Evolutionary conservation across 1,140 invertebrate species (phyloP).

Genomic region (Chrysoperla carnea): DNA sequence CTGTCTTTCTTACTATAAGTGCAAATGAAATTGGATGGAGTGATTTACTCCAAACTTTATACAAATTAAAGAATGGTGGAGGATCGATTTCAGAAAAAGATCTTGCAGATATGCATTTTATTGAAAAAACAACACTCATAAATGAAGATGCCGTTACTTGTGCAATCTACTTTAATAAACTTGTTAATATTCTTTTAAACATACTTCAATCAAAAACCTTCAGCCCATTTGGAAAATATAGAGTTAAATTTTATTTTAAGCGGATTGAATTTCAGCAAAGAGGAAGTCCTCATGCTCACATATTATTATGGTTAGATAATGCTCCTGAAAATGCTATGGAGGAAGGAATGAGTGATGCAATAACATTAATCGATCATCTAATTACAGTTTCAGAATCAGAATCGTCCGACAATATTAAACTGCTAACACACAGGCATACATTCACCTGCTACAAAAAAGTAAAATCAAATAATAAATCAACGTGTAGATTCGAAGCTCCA

Average conservation of each 20-base stretch:
- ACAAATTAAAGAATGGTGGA: constrained; percentile 17
- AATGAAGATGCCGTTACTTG: constrained; percentile 26
- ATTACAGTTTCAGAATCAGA: constrained; percentile 10
- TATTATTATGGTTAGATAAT: constrained; percentile 12
- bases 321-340: constrained; percentile 7
- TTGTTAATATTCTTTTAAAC: constrained; percentile 11
- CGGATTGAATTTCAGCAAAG: constrained; percentile 26
- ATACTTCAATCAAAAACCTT: constrained; percentile 7
- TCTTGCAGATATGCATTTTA: constrained; percentile 8
- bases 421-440: constrained; percentile 12
- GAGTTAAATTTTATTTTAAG: constrained; percentile 18
- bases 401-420: constrained; percentile 12
- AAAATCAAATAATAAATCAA: constrained; percentile 3
- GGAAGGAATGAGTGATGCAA: neutral
- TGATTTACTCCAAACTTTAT: constrained; percentile 18
- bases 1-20: constrained; percentile 18
- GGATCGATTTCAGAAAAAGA: constrained; percentile 9
- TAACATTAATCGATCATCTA: constrained; percentile 5
- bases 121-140: constrained; percentile 15
- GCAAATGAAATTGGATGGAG: constrained; percentile 22
- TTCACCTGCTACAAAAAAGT: constrained; percentile 14
- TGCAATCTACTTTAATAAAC: constrained; percentile 22
- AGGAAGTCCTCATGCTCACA: constrained; percentile 19
- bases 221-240: constrained; percentile 11
- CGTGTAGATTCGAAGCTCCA: constrained; percentile 16